Conservation (phyloP, 92 coral and sea anemone genomes). For the Actinernus sp. region DNA sequence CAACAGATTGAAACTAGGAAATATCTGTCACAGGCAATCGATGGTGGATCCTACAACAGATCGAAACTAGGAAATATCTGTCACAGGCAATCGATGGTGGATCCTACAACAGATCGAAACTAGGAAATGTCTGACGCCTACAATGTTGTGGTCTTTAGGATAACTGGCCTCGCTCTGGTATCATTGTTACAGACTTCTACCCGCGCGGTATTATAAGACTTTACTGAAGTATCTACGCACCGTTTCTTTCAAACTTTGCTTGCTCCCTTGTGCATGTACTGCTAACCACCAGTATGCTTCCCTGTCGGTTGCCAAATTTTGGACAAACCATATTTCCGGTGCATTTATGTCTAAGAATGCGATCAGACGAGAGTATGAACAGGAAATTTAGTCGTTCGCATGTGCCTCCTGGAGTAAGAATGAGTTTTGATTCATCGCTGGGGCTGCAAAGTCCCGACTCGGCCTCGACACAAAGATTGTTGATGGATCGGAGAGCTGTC, state of each 20-base stretch:
- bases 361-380: constrained; percentile 34
- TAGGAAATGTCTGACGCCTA: too few species aligned
- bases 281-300: constrained; percentile 42
- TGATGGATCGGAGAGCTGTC: constrained; percentile 22
- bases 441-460: constrained; percentile 26
- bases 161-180: too few species aligned
- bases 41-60: too few species aligned
- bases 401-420: constrained; percentile 5
- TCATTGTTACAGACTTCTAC: too few species aligned
- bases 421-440: constrained; percentile 38
- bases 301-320: background rate
- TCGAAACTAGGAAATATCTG: too few species aligned
- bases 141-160: too few species aligned
- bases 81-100: too few species aligned
- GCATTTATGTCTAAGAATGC: constrained; percentile 51
- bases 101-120: too few species aligned
- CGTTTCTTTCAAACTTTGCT: constrained; percentile 30
- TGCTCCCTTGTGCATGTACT: constrained; percentile 24
- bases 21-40: too few species aligned
- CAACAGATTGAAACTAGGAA: too few species aligned
- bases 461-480: constrained; percentile 51
- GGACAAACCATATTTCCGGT: constrained; percentile 64
- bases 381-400: constrained; percentile 12
- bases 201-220: too few species aligned
- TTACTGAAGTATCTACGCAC: too few species aligned